Percentiles rank a stretch among this genome's conserved stretches.
Conservation (phyloP, 2,888 invertebrate genomes). For the Harpalus rufipes region DNA sequence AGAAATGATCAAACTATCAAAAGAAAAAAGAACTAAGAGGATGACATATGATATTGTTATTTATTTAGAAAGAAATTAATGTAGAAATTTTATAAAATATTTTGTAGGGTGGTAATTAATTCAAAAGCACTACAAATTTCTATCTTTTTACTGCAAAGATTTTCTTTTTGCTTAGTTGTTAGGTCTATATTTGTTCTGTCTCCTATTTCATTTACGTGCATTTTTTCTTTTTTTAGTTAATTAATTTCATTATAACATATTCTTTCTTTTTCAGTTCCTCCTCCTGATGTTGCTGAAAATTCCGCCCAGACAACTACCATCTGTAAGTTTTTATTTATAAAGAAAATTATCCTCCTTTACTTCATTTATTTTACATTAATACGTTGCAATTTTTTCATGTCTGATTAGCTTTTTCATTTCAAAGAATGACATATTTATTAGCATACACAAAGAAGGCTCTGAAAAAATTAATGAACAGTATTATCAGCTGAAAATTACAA, state of each 20-base stretch:
- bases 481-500: slow-evolving; percentile 6
- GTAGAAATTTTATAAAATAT: background rate
- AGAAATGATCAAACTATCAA: no score
- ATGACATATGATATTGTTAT: no score
- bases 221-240: background rate
- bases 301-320: background rate
- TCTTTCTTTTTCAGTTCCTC: background rate
- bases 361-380: slow-evolving; percentile 2
- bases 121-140: background rate
- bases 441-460: background rate
- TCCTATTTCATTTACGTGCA: background rate
- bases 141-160: background rate
- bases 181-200: background rate
- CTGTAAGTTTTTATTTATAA: background rate
- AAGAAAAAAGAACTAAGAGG: no score
- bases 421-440: slow-evolving; percentile 4
- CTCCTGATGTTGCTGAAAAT: background rate
- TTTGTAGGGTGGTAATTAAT: background rate
- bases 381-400: background rate
- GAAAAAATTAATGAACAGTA: slow-evolving; percentile 6
- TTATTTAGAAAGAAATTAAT: no score
- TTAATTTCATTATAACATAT: background rate
- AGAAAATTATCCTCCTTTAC: background rate
- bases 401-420: background rate
- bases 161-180: background rate